These are phyloP conservation scores for Theretra japonica DNA, from an alignment of 2,888 invertebrate species.

Conservation along the genomic window DNA sequence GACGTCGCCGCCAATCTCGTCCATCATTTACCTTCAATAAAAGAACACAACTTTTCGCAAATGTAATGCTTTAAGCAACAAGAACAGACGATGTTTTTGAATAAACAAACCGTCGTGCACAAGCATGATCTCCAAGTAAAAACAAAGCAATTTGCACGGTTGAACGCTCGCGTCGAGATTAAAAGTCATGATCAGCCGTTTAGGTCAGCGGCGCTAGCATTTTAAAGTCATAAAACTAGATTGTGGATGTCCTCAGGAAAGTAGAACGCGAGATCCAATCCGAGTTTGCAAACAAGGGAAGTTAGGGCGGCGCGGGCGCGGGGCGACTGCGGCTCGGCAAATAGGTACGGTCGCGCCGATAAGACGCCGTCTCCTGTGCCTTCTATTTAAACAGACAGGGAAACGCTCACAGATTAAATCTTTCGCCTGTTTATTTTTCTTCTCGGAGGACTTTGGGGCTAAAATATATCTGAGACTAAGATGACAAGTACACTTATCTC, in stretches of 20 bases:
- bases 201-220: slow-evolving; percentile 68
- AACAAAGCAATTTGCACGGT: slow-evolving; percentile 49
- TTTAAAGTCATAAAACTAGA: slow-evolving; percentile 82
- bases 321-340: slow-evolving; percentile 69
- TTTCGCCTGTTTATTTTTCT: slow-evolving; percentile 77
- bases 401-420: slow-evolving; percentile 80
- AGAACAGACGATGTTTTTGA: neutral
- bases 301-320: slow-evolving; percentile 66
- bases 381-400: slow-evolving; percentile 80
- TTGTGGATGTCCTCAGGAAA: slow-evolving; percentile 79
- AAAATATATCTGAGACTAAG: slow-evolving; percentile 67
- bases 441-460: slow-evolving; percentile 62
- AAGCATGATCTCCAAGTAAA: slow-evolving; percentile 33
- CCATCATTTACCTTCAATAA: slow-evolving; percentile 57
- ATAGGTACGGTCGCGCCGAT: slow-evolving; percentile 76
- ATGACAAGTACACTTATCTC: slow-evolving; percentile 74
- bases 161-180: slow-evolving; percentile 49
- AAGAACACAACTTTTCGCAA: slow-evolving; percentile 38
- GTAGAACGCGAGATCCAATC: slow-evolving; percentile 83
- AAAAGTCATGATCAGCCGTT: slow-evolving; percentile 60
- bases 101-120: slow-evolving; percentile 38
- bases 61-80: slow-evolving; percentile 1
- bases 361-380: slow-evolving; percentile 79
- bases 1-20: slow-evolving; percentile 61
- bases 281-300: slow-evolving; percentile 84